Evolutionary conservation across 2,888 invertebrate genomes (phyloP), one percentile per base, ranked within the genome.

Genomic region (Cyaniris semiargus): DNA sequence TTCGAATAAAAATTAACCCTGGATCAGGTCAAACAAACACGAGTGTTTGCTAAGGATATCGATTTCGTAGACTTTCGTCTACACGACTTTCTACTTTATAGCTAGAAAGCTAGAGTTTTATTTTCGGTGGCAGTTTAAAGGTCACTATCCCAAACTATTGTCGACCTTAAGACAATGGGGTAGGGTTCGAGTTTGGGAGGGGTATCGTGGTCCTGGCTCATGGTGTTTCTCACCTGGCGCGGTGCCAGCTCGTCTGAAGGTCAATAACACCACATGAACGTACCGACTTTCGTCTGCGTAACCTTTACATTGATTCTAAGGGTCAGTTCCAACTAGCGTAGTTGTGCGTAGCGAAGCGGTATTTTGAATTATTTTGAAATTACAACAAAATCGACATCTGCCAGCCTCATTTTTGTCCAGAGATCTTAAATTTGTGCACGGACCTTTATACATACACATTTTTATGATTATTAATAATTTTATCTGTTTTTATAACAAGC

Each of bases 241-340:
- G 76, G 44, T 78, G 80, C 80, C 79, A 80, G 78, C 76, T 38
- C 75, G 79, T 70, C 77, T 78, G 78, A 79, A 76, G 78, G 79
- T 79, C 79, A 79, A 79, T 76, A 53, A 56, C 76, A 76, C 70
- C 38, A 66, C 44, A 76, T 66, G 21, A 21, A 56, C 3, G n/a
- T 44, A 38, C 27, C 4, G 23, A 66, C 27, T 27, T 66, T 27
- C 66, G 66, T 27, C 66, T 66, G 15, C 66, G 66, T 66, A 66
- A 66, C 66, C 66, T 66, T 66, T 66, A 66, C 66, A 31, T 66
- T 66, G 13, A 13, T 13, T 60, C 13, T 31, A 18, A 27, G 66
- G 66, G 6, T 31, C 13, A 5, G 15, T 66, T 27, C 27, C 31
- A 27, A 27, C 27, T 66, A 23, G 23, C 60, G 60, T 15, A 66